Conservation (phyloP, 2,113 vertebrate species). For the Onychostruthus taczanowskii region DNA sequence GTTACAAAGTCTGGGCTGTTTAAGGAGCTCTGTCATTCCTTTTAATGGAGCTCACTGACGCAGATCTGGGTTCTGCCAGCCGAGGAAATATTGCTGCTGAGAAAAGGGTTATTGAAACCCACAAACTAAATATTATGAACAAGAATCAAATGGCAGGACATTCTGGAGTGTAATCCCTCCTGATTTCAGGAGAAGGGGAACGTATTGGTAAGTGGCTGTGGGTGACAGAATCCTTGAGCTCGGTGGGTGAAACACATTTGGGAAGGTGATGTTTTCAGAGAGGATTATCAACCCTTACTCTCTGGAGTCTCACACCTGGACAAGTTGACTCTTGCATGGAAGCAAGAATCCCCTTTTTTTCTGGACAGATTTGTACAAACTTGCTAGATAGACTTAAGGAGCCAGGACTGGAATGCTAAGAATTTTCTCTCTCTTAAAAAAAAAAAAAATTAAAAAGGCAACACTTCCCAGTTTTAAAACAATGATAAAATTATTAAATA, state of each 20-base stretch:
- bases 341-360: constrained; percentile 73
- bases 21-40: constrained; percentile 64
- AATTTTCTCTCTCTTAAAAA: constrained; percentile 52
- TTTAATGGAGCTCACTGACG: constrained; percentile 65
- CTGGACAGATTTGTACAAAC: constrained; percentile 77
- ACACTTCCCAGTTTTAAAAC: constrained; percentile 17
- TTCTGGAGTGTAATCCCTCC: constrained; percentile 40
- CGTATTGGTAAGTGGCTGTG: background rate
- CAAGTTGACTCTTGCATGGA: constrained; percentile 79
- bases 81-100: constrained; percentile 62
- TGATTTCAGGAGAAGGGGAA: constrained; percentile 27
- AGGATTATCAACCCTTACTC: constrained; percentile 24
- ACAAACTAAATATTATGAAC: constrained; percentile 61
- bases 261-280: background rate
- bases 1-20: constrained; percentile 67
- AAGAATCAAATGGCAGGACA: constrained; percentile 49
- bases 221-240: background rate
- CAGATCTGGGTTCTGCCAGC: constrained; percentile 65
- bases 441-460: background rate
- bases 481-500: constrained; percentile 39
- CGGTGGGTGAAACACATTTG: background rate
- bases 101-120: constrained; percentile 64
- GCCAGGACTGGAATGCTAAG: constrained; percentile 77
- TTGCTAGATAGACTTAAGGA: constrained; percentile 79
- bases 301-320: constrained; percentile 56